Conservation (phyloP, 1,140 invertebrate genomes). For the Anastrepha ludens region DNA sequence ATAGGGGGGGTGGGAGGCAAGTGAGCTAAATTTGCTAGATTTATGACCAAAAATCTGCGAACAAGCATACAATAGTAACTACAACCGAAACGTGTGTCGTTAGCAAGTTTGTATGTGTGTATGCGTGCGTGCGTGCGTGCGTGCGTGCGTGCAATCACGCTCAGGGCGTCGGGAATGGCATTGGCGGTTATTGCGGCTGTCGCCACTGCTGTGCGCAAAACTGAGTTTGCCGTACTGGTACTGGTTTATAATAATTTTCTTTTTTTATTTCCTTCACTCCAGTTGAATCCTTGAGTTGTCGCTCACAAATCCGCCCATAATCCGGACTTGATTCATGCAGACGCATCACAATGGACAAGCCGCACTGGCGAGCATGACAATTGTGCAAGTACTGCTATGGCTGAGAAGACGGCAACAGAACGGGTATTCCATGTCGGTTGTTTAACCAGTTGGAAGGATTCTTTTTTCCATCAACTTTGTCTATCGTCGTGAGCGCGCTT, state of each 20-base stretch:
- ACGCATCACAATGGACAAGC: conserved; percentile 46
- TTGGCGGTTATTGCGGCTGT: conserved; percentile 43
- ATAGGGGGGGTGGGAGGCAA: not conserved
- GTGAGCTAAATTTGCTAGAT: conserved; percentile 10
- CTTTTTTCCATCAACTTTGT: conserved; percentile 13
- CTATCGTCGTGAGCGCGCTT: not conserved
- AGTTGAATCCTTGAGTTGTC: conserved; percentile 14
- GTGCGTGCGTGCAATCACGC: conserved; percentile 11
- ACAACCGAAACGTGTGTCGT: conserved; percentile 25
- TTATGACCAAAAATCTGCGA: conserved; percentile 40
- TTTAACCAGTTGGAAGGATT: conserved; percentile 34
- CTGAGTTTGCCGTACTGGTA: too few relatives aligned
- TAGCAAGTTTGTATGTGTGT: not conserved
- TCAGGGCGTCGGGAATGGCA: not conserved
- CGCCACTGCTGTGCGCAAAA: not conserved
- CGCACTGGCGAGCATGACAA: not conserved
- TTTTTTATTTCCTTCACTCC: not conserved
- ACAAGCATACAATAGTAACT: conserved; percentile 32
- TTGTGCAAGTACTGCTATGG: too few relatives aligned
- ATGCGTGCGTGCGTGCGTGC: not conserved
- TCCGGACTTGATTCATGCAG: conserved; percentile 41
- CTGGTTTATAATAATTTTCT: too few relatives aligned
- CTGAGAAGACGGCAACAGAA: too few relatives aligned
- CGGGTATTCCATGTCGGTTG: not conserved
- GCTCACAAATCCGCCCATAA: conserved; percentile 52